Conservation (phyloP, 1,140 invertebrate species). For the Drosophila cardini region DNA sequence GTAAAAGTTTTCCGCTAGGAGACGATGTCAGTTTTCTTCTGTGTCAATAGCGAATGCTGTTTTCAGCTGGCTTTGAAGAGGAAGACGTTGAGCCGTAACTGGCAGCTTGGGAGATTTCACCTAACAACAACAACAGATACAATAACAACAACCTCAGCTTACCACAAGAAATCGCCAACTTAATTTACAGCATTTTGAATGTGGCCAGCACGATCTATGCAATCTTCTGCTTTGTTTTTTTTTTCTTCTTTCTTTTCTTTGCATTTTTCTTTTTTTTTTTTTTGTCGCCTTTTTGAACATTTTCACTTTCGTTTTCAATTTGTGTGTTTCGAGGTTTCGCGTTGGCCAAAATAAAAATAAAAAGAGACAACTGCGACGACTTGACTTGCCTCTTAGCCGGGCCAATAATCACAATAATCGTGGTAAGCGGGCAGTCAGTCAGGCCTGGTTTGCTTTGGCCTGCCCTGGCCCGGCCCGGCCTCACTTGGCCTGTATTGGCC, state of each 20-base stretch:
- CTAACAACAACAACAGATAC: conserved; percentile 35
- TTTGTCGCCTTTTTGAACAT: conserved; percentile 24
- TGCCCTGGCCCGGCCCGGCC: background rate
- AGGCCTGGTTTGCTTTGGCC: conserved; percentile 26
- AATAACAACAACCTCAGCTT: conserved; percentile 27
- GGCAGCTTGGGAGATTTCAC: conserved; percentile 51
- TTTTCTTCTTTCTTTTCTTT: conserved; percentile 15
- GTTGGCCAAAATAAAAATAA: conserved; percentile 3
- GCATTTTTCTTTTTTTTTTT: conserved; percentile 20
- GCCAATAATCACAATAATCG: conserved; percentile 81
- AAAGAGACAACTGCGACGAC: conserved; percentile 8
- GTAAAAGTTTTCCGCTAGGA: conserved; percentile 40
- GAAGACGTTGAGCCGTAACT: conserved; percentile 1
- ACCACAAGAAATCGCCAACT: conserved; percentile 71
- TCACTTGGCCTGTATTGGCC: conserved; percentile 2
- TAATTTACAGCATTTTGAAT: conserved; percentile 72
- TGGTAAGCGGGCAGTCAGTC: conserved; percentile 78
- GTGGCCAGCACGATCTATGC: conserved; percentile 64
- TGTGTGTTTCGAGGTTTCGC: conserved; percentile 52
- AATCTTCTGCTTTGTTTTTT: conserved; percentile 78
- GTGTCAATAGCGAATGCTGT: conserved; percentile 17
- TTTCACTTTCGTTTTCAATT: conserved; percentile 81
- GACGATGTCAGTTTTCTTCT: conserved; percentile 11
- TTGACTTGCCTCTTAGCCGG: conserved; percentile 23
- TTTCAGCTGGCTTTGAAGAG: background rate